Evolutionary conservation across 2,113 vertebrate genomes (phyloP).

Genomic region (Puffinus mauretanicus): DNA sequence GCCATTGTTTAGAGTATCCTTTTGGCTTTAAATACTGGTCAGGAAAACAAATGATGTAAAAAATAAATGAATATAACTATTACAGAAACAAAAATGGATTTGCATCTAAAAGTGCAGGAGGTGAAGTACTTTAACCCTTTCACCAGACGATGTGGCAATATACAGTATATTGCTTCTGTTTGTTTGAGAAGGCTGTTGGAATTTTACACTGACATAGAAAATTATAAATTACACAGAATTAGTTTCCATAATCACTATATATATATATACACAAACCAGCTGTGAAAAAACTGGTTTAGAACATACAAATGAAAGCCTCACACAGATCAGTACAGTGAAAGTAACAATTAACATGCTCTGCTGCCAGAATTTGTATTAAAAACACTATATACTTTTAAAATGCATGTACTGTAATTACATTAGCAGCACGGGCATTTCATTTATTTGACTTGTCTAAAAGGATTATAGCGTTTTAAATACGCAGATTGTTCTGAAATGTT

Average conservation of each 20-base stretch:
- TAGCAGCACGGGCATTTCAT: conserved; percentile 62
- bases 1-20: conserved; percentile 76
- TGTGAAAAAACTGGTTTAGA: conserved; percentile 75
- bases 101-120: conserved; percentile 79
- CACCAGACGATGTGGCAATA: conserved; percentile 76
- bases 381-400: conserved; percentile 58
- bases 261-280: conserved; percentile 81
- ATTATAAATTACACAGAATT: conserved; percentile 87
- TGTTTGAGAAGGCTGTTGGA: conserved; percentile 77
- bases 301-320: conserved; percentile 76
- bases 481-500: conserved; percentile 66
- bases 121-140: conserved; percentile 74
- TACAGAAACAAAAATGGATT: conserved; percentile 78
- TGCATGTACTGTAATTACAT: conserved; percentile 46
- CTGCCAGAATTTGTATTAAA: conserved; percentile 65
- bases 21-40: conserved; percentile 83
- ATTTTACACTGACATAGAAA: conserved; percentile 80
- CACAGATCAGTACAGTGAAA: conserved; percentile 74
- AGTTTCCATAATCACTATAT: conserved; percentile 83
- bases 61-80: conserved; percentile 75
- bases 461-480: conserved; percentile 47
- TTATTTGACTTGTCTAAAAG: conserved; percentile 49
- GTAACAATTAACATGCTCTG: conserved; percentile 72
- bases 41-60: conserved; percentile 79
- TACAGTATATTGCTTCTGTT: conserved; percentile 77